Evolutionary conservation across 2,797 vertebrate genomes (phyloP), one percentile per base, ranked within the genome.

Genomic region (Intellagama lesueurii): DNA sequence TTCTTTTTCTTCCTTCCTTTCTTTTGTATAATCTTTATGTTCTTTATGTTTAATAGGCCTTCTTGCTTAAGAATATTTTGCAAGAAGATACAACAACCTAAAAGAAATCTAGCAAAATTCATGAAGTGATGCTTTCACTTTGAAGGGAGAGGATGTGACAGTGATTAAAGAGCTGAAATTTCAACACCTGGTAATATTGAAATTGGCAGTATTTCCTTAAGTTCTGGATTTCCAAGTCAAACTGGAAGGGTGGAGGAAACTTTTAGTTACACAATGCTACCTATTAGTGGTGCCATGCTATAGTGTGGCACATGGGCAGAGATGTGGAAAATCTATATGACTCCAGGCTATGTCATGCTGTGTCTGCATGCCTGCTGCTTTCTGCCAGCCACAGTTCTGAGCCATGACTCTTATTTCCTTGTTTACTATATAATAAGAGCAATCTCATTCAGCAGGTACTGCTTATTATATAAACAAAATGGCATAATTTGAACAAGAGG

Each of bases 141-240:
- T 88, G 22, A 68, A n/a, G 16, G 40, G 1, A 24, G 81, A 91
- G 77, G 89, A 73, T 92, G 92, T 91, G 81, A 83, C 70, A 82
- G 82, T 68, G 87, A 91, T 70, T 80, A 68, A 87, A 32, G 52
- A 83, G 44, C 7, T 56, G 68, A 30, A 68, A 90, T 87, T 94
- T 89, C 87, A 87, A 81, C 81, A 91, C 86, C 52, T 90, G 49
- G 60, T 86, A 87, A 85, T 91, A 92, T 91, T 76, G 24, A 92
- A 90, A 85, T 83, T 85, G 90, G 5, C 92, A 91, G 70, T 88
- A 66, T 93, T 91, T 83, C 60, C 56, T 35, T 75, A 80, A 69
- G 64, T 85, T 8, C 8, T 87, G 87, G 89, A 72, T 91, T 90
- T 79, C 78, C 91, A 93, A 90, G 93, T 86, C 79, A 86, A 1